Percentiles rank a stretch among this genome's conserved stretches.
Conservation (phyloP, 2,113 vertebrate species). For the Jacana jacana region DNA sequence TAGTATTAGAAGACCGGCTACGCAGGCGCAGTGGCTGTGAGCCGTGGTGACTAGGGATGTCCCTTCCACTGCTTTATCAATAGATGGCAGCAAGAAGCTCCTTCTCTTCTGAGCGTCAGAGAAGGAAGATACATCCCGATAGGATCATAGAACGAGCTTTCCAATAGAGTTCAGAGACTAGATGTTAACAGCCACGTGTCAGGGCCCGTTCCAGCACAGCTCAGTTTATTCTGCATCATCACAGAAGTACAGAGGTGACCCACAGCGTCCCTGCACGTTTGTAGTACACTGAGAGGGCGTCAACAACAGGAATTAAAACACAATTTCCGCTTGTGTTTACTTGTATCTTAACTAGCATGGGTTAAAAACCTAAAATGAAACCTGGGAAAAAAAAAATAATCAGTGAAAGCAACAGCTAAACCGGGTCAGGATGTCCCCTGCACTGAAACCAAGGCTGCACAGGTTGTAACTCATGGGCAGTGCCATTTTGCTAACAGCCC, state of each 20-base stretch:
- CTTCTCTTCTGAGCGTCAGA: background rate
- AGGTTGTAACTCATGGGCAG: background rate
- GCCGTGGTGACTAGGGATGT: background rate
- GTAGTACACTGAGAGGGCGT: rapidly evolving
- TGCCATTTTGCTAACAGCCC: background rate
- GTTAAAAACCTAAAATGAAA: background rate
- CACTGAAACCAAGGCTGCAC: background rate
- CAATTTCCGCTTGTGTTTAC: background rate
- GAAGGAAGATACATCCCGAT: background rate
- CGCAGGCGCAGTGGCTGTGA: rapidly evolving
- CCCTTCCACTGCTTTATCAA: background rate
- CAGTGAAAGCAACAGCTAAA: background rate
- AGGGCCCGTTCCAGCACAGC: rapidly evolving
- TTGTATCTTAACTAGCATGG: background rate
- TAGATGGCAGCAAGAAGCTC: slow-evolving; percentile 67
- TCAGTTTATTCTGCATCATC: rapidly evolving
- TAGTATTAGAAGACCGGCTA: rapidly evolving
- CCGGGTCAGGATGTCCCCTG: background rate
- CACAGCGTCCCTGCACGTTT: rapidly evolving
- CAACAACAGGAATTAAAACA: background rate
- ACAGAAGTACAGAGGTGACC: rapidly evolving
- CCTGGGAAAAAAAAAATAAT: too few relatives aligned
- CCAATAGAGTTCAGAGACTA: rapidly evolving
- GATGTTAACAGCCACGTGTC: background rate
- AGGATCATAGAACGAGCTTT: background rate